Conservation (phyloP, 2,113 vertebrate species). For the Brachypteracias leptosomus region DNA sequence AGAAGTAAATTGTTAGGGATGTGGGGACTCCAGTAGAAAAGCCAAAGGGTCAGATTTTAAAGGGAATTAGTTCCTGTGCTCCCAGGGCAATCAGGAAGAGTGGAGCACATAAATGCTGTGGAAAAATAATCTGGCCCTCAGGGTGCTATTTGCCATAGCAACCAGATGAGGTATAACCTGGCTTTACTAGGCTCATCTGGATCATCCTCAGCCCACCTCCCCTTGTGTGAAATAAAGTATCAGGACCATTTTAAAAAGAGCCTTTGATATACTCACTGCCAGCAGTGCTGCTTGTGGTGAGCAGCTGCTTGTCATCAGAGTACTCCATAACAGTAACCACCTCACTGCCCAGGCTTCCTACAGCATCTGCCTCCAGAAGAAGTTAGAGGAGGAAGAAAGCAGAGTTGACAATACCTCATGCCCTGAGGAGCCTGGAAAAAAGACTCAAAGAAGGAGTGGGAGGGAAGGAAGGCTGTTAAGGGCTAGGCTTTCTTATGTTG, state of each 20-base stretch:
- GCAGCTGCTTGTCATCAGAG: background rate
- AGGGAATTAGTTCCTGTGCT: background rate
- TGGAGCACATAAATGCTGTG: background rate
- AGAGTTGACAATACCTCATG: background rate
- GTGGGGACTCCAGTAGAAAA: background rate
- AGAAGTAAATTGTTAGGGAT: background rate
- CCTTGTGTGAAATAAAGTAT: background rate
- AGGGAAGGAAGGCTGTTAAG: background rate
- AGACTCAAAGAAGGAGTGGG: background rate
- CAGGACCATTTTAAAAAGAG: background rate
- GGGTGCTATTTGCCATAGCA: background rate
- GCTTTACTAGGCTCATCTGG: background rate
- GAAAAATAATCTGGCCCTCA: background rate
- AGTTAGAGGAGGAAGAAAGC: background rate
- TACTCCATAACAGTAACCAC: background rate
- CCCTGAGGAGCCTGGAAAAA: background rate
- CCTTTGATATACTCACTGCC: fast-evolving
- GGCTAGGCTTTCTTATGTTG: background rate
- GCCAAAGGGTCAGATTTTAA: background rate
- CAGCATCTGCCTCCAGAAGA: background rate
- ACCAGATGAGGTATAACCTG: background rate
- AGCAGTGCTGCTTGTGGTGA: fast-evolving
- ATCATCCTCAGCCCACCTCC: background rate
- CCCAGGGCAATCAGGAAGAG: background rate
- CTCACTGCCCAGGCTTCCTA: background rate